These are phyloP conservation scores for Torymus aiolomorphi DNA, from an alignment of 2,888 invertebrate genomes.

Conservation along the genomic window DNA sequence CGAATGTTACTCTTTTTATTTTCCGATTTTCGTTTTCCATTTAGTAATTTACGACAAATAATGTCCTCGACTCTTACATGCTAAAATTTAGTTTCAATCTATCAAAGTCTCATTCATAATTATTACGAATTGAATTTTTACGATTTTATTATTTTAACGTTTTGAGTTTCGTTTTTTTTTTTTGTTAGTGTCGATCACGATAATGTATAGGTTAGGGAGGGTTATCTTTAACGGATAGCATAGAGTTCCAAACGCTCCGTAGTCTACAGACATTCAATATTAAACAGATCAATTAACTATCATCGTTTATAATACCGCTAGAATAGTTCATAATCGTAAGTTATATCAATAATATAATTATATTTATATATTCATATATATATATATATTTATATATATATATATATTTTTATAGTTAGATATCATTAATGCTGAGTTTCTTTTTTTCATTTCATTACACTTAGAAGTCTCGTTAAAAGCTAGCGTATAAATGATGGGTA, in stretches of 20 bases:
- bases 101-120: conserved; percentile 41
- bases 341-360: conserved; percentile 75
- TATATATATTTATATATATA: conserved; percentile 61
- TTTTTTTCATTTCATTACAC: conserved; percentile 67
- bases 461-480: conserved; percentile 69
- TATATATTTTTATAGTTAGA: conserved; percentile 59
- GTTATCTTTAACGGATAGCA: conserved; percentile 71
- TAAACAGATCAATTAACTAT: conserved; percentile 76
- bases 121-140: conserved; percentile 15
- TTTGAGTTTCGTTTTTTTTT: conserved; percentile 56
- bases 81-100: conserved; percentile 35
- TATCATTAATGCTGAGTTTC: conserved; percentile 71
- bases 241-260: conserved; percentile 76
- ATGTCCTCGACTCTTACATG: conserved; percentile 56
- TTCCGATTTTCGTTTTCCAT: conserved; percentile 27
- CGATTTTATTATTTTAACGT: conserved; percentile 48
- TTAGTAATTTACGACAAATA: conserved; percentile 39
- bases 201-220: conserved; percentile 58
- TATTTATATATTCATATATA: conserved; percentile 66
- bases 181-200: conserved; percentile 58
- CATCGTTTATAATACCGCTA: conserved; percentile 74
- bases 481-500: conserved; percentile 75
- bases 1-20: conserved; percentile 32
- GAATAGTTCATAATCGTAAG: conserved; percentile 74
- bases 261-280: conserved; percentile 76